Percentiles rank a stretch among this genome's conserved stretches.
phyloP scores from a whole-genome alignment of 2,888 invertebrate species.

The Temnothorax rugatulus region DNA sequence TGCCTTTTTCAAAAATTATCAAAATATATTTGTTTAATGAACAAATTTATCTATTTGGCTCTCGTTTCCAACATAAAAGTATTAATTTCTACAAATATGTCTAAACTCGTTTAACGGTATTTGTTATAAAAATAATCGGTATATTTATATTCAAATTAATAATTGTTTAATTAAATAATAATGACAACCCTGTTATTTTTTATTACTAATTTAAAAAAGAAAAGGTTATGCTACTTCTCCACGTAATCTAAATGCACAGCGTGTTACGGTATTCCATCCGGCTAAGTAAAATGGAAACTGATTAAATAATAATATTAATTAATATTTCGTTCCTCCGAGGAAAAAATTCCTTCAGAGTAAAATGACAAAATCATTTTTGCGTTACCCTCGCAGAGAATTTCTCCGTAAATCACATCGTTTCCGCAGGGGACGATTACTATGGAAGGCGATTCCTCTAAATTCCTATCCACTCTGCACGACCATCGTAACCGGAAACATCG shows the following conservation, averaged over 20 bases:
- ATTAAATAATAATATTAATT: slow-evolving; percentile 37
- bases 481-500: background rate
- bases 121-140: background rate
- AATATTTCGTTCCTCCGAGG: background rate
- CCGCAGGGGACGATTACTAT: slow-evolving; percentile 8
- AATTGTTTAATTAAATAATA: background rate
- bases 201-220: background rate
- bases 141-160: background rate
- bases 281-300: background rate
- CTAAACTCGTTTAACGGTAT: background rate
- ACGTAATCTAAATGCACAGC: background rate
- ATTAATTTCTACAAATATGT: background rate
- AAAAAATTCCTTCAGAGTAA: background rate
- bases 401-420: slow-evolving; percentile 20
- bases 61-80: background rate
- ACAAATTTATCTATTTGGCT: background rate
- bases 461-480: background rate
- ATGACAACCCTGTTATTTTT: background rate
- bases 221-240: background rate
- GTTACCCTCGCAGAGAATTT: background rate
- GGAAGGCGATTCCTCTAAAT: slow-evolving; percentile 10
- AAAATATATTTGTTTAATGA: background rate
- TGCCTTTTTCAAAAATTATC: background rate
- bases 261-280: background rate
- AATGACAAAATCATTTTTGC: slow-evolving; percentile 6